Conservation (phyloP, 2,888 invertebrate species). For the Allacma fusca region DNA sequence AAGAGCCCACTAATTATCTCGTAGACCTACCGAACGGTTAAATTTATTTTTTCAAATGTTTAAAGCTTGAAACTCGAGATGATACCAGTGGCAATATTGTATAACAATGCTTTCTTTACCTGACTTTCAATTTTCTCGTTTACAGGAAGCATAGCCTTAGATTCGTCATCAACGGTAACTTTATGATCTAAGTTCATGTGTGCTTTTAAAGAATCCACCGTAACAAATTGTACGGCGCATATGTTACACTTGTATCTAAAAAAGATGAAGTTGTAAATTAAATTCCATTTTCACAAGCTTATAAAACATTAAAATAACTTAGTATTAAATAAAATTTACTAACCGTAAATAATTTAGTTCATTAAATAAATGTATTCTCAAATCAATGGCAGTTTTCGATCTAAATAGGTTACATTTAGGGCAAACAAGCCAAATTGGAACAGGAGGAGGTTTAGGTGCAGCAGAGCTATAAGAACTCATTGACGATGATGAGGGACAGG, state of each 20-base stretch:
- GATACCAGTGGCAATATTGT: too few species aligned
- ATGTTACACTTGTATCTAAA: constrained; percentile 57
- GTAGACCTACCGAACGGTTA: constrained; percentile 46
- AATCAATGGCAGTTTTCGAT: constrained; percentile 70
- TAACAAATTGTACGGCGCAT: constrained; percentile 53
- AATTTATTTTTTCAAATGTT: too few species aligned
- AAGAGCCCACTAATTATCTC: constrained; percentile 40
- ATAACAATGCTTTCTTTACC: constrained; percentile 44
- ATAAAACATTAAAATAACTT: neutral
- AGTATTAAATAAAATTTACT: constrained; percentile 61
- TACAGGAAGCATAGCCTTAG: constrained; percentile 45
- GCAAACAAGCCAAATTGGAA: constrained; percentile 64
- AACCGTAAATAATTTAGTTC: constrained; percentile 75
- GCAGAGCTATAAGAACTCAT: neutral
- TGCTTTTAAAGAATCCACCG: constrained; percentile 57
- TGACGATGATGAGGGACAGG: constrained; percentile 9
- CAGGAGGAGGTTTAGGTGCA: constrained; percentile 29
- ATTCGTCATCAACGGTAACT: constrained; percentile 40
- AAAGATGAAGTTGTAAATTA: too few species aligned
- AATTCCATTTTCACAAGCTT: too few species aligned
- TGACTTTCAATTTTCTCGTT: constrained; percentile 52
- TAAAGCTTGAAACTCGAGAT: too few species aligned
- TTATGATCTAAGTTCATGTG: constrained; percentile 56
- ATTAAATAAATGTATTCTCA: constrained; percentile 74
- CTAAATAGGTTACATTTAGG: constrained; percentile 71